These are phyloP conservation scores for Chlorodrepanis virens DNA, from an alignment of 2,113 vertebrate genomes.

Conservation along the genomic window DNA sequence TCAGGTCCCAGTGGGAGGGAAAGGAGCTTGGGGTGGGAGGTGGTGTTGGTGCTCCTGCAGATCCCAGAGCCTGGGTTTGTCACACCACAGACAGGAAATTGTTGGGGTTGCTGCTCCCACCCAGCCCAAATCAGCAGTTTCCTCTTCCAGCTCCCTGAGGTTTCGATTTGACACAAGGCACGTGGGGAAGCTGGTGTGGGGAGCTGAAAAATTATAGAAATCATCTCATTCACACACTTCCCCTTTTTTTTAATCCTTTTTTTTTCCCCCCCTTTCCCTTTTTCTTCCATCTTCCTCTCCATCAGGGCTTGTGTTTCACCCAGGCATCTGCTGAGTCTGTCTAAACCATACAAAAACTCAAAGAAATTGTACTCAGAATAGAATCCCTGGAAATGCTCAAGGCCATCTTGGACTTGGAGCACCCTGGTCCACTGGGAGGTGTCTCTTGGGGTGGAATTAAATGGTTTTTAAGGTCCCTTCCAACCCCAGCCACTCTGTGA, in stretches of 20 bases:
- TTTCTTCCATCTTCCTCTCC: background rate
- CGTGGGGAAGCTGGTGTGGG: background rate
- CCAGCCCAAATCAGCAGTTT: slow-evolving; percentile 61
- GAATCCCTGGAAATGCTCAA: background rate
- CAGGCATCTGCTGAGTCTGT: background rate
- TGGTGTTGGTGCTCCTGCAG: background rate
- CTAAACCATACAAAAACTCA: background rate
- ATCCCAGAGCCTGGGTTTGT: background rate
- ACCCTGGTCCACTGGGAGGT: background rate
- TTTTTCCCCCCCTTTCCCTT: accelerated
- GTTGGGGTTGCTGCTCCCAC: slow-evolving; percentile 56
- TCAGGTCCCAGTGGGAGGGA: background rate
- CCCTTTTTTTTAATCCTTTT: background rate
- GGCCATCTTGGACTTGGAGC: background rate
- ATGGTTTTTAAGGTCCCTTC: background rate
- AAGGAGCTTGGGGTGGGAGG: background rate
- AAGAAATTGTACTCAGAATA: background rate
- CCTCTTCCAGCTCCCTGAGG: slow-evolving; percentile 33
- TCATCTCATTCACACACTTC: background rate
- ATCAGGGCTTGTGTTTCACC: background rate
- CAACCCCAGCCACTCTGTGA: background rate
- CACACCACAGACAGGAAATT: slow-evolving; percentile 66
- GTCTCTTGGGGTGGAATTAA: background rate
- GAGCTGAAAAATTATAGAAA: background rate
- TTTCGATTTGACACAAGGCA: slow-evolving; percentile 4